Percentiles rank a stretch among this genome's conserved stretches.
These are phyloP conservation scores for Heliconius ethilla DNA, from an alignment of 2,888 invertebrate species.

Conservation along the genomic window DNA sequence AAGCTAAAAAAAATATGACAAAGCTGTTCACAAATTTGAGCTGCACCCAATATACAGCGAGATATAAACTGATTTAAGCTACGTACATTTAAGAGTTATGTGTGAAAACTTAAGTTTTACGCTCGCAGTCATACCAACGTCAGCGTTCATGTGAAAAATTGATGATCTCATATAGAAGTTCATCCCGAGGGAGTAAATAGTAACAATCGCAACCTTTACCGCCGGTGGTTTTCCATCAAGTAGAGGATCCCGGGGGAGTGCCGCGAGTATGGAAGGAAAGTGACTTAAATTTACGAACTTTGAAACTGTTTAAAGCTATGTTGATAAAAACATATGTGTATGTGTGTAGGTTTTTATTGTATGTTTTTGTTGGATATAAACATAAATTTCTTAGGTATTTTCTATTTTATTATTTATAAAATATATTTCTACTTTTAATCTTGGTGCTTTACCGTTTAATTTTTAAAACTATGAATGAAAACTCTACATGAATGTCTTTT, in stretches of 20 bases:
- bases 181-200: slow-evolving; percentile 12
- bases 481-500: too few species aligned
- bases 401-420: too few species aligned
- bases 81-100: slow-evolving; percentile 31
- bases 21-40: not conserved
- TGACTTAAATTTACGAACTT: slow-evolving; percentile 15
- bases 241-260: not conserved
- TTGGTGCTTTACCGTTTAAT: too few species aligned
- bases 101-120: slow-evolving; percentile 27
- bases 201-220: slow-evolving; percentile 18
- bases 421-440: too few species aligned
- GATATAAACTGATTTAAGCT: slow-evolving; percentile 35
- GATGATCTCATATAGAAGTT: slow-evolving; percentile 24
- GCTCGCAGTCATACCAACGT: slow-evolving; percentile 24
- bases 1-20: not conserved
- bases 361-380: too few species aligned
- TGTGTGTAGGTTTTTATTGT: not conserved
- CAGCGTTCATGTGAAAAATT: slow-evolving; percentile 28
- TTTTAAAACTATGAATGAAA: too few species aligned
- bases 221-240: slow-evolving; percentile 22
- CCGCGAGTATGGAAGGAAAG: slow-evolving; percentile 8
- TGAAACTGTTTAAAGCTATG: slow-evolving; percentile 2
- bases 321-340: not conserved
- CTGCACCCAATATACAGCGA: not conserved
- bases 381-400: too few species aligned